phyloP scores from a whole-genome alignment of 1,140 invertebrate genomes.

The Whitmania pigra region DNA sequence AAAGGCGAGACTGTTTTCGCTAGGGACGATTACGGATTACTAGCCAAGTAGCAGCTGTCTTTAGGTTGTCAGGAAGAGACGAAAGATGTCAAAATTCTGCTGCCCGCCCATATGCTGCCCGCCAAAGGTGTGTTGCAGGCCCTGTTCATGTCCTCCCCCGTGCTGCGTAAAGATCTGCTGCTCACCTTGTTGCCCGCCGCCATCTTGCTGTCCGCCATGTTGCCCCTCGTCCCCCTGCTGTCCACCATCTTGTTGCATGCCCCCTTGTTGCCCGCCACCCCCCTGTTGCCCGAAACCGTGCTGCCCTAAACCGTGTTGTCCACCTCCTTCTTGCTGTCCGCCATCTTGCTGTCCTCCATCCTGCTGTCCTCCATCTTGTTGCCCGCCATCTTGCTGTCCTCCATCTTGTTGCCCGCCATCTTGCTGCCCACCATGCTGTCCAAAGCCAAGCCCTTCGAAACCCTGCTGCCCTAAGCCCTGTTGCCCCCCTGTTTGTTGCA shows the following conservation, averaged over 20 bases:
- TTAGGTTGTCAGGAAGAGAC: no score
- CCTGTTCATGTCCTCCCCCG: no score
- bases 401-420: slow-evolving; percentile 2
- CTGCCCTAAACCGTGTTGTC: background rate
- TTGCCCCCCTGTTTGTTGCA: background rate
- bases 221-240: background rate
- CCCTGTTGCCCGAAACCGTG: background rate
- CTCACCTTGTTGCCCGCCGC: no score
- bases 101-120: no score
- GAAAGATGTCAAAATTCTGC: no score
- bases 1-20: no score
- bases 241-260: background rate
- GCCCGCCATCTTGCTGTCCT: background rate
- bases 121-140: no score
- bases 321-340: background rate
- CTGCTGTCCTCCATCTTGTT: background rate
- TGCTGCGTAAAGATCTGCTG: no score
- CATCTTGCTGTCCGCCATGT: background rate
- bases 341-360: background rate
- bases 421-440: background rate
- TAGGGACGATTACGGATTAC: no score
- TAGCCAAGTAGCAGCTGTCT: no score
- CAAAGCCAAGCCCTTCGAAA: background rate
- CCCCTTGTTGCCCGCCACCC: background rate
- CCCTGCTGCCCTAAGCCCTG: background rate